Evolutionary conservation across 2,113 vertebrate genomes (phyloP).

Genomic region (Syrmaticus mikado): DNA sequence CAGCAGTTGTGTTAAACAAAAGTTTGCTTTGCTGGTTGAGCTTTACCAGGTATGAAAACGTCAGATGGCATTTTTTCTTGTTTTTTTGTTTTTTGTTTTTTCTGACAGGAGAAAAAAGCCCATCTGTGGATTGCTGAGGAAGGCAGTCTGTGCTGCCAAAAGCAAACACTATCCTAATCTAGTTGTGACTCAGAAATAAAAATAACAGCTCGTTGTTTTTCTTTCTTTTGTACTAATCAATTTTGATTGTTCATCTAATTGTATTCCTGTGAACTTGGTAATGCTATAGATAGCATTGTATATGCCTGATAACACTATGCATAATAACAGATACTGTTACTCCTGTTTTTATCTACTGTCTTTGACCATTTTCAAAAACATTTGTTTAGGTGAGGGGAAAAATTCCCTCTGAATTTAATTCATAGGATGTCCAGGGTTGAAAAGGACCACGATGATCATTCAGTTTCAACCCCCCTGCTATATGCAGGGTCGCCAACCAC

Average conservation of each 20-base stretch:
- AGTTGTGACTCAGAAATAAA: background rate
- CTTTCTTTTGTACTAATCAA: background rate
- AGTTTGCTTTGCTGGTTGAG: background rate
- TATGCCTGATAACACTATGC: background rate
- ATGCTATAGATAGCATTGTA: background rate
- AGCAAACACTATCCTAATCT: background rate
- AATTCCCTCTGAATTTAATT: background rate
- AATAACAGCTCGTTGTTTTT: background rate
- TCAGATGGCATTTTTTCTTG: background rate
- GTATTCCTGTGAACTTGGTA: background rate
- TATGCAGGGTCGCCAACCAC: too few species aligned
- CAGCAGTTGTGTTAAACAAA: background rate
- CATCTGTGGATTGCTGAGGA: background rate
- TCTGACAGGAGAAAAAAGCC: background rate
- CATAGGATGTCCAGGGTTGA: too few species aligned
- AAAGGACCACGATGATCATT: too few species aligned
- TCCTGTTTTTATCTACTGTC: too few species aligned
- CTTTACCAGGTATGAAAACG: background rate
- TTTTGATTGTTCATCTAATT: background rate
- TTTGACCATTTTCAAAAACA: background rate
- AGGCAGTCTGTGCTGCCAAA: background rate
- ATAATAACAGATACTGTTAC: background rate
- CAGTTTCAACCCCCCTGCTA: too few species aligned
- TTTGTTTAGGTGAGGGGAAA: background rate
- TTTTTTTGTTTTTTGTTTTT: background rate